These are phyloP conservation scores for Leptura quadrifasciata DNA, from an alignment of 2,888 invertebrate genomes.

Conservation along the genomic window DNA sequence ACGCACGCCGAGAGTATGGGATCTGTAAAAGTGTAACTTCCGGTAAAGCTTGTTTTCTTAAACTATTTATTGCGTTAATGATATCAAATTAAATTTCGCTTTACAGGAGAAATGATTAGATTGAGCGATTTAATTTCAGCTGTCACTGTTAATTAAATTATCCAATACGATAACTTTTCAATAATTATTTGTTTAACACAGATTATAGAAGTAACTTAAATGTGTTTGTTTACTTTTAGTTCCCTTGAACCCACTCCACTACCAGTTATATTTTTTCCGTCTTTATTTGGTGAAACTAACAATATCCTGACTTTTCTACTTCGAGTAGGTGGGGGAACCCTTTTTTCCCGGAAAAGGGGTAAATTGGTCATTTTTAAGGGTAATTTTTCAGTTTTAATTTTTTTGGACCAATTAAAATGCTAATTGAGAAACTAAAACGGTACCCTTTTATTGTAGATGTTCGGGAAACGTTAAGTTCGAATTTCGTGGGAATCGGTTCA, in stretches of 20 bases:
- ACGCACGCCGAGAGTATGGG: neutral
- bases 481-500: no score
- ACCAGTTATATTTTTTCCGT: neutral
- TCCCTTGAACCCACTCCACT: neutral
- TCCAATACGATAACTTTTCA: neutral
- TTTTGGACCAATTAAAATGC: no score
- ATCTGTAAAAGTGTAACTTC: neutral
- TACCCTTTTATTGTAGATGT: no score
- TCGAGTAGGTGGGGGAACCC: no score
- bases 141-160: neutral
- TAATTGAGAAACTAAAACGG: no score
- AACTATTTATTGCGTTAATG: slow-evolving; percentile 4
- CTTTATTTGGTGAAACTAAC: no score
- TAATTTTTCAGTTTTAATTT: no score
- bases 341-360: no score
- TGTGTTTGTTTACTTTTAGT: neutral
- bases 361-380: no score
- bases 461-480: no score
- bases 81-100: neutral
- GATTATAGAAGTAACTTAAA: neutral
- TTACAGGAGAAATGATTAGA: neutral
- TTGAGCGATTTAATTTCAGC: neutral
- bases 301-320: no score
- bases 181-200: neutral
- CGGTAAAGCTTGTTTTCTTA: slow-evolving; percentile 13